phyloP scores from a whole-genome alignment of 1,140 invertebrate species.

The Copidosoma floridanum region DNA sequence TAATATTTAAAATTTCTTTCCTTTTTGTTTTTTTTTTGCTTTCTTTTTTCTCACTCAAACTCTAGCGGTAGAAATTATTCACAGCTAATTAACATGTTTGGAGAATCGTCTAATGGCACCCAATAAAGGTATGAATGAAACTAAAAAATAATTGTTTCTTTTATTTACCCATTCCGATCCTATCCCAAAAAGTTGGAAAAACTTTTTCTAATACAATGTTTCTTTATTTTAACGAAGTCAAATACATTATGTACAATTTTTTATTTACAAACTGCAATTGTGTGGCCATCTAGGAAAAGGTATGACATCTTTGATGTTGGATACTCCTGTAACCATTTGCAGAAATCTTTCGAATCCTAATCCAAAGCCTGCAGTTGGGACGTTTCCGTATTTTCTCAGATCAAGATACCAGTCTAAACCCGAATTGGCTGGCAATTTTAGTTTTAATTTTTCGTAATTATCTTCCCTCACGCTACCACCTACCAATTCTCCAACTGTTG shows the following conservation, averaged over 20 bases:
- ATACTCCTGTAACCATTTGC: slow-evolving; percentile 75
- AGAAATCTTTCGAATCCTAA: slow-evolving; percentile 92
- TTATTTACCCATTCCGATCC: slow-evolving; percentile 4
- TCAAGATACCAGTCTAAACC: slow-evolving; percentile 89
- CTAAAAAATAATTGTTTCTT: slow-evolving; percentile 22
- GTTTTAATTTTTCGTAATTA: slow-evolving; percentile 65
- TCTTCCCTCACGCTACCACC: slow-evolving; percentile 93
- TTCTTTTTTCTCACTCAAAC: slow-evolving; percentile 8
- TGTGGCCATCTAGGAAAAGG: slow-evolving; percentile 93
- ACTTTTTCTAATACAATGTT: background rate
- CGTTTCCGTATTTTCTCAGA: slow-evolving; percentile 82
- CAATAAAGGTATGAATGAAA: slow-evolving; percentile 31
- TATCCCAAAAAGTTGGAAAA: background rate
- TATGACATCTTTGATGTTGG: slow-evolving; percentile 90
- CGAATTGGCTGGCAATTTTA: slow-evolving; percentile 58
- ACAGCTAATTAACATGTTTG: slow-evolving; percentile 10
- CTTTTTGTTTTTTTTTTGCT: slow-evolving; percentile 9
- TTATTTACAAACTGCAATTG: slow-evolving; percentile 75
- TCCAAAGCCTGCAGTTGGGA: slow-evolving; percentile 91
- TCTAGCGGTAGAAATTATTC: slow-evolving; percentile 13
- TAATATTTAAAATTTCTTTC: background rate
- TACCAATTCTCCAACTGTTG: slow-evolving; percentile 86
- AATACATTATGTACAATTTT: slow-evolving; percentile 4
- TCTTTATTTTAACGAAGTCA: slow-evolving; percentile 2
- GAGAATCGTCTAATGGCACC: too few relatives aligned